A percentile compares a stretch with the other conserved stretches of the same genome.
These are phyloP conservation scores for Formica exsecta DNA, from an alignment of 1,140 invertebrate genomes.

Conservation along the genomic window DNA sequence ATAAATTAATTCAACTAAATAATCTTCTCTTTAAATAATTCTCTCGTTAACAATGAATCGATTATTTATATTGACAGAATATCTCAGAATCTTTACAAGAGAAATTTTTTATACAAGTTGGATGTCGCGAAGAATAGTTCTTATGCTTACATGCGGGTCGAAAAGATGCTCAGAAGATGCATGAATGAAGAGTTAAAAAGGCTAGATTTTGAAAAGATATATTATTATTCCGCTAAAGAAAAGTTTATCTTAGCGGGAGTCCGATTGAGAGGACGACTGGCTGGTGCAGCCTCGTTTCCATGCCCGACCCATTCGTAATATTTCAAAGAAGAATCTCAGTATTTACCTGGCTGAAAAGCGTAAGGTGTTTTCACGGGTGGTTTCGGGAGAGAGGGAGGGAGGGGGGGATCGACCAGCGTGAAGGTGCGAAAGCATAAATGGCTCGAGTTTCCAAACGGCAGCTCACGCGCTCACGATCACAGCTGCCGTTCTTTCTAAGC, in stretches of 20 bases:
- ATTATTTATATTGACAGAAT: too few relatives aligned
- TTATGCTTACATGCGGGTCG: not conserved
- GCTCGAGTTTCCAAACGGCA: slow-evolving; percentile 49
- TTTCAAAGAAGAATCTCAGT: slow-evolving; percentile 18
- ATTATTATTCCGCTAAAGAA: slow-evolving; percentile 31
- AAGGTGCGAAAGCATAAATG: slow-evolving; percentile 55
- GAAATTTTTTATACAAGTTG: not conserved
- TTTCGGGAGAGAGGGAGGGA: not conserved
- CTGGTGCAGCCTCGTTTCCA: slow-evolving; percentile 29
- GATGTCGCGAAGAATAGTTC: slow-evolving; percentile 1
- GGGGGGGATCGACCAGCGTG: not conserved
- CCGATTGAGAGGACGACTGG: slow-evolving; percentile 16
- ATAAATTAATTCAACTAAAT: not conserved
- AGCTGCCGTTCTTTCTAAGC: slow-evolving; percentile 46
- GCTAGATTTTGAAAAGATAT: slow-evolving; percentile 18
- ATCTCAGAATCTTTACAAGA: not conserved
- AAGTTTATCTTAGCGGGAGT: slow-evolving; percentile 56
- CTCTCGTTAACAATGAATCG: not conserved
- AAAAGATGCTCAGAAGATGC: slow-evolving; percentile 1
- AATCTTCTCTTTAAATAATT: not conserved
- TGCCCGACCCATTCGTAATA: slow-evolving; percentile 17
- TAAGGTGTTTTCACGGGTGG: slow-evolving; percentile 42
- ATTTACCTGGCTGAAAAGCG: slow-evolving; percentile 43
- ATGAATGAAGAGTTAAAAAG: slow-evolving; percentile 40
- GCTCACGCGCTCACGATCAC: slow-evolving; percentile 8